Evolutionary conservation across 2,888 invertebrate genomes (phyloP).

Genomic region (Chrysina gloriosa): DNA sequence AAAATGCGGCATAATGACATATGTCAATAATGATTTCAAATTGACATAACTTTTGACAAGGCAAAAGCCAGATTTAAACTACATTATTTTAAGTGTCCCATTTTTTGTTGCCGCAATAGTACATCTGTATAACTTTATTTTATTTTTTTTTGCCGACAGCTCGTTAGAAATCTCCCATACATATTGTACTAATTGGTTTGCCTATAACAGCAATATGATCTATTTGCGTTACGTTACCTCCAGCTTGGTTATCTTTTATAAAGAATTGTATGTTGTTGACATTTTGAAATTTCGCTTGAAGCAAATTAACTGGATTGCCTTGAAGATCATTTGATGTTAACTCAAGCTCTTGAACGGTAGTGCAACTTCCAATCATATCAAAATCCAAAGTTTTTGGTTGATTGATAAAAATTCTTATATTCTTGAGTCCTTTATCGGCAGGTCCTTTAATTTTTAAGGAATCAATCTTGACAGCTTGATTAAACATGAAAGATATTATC

Average conservation of each 20-base stretch:
- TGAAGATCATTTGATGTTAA: slow-evolving; percentile 86
- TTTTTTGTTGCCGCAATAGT: too few relatives aligned
- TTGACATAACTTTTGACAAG: too few relatives aligned
- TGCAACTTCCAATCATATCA: slow-evolving; percentile 89
- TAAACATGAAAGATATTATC: slow-evolving; percentile 88
- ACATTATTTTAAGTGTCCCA: too few relatives aligned
- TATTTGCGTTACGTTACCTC: slow-evolving; percentile 88
- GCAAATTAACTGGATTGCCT: slow-evolving; percentile 85
- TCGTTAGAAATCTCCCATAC: slow-evolving; percentile 97
- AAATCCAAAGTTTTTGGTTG: slow-evolving; percentile 97
- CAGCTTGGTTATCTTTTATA: slow-evolving; percentile 87
- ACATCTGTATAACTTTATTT: too few relatives aligned
- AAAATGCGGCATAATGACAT: too few relatives aligned
- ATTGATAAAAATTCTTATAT: slow-evolving; percentile 95
- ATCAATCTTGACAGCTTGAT: slow-evolving; percentile 93
- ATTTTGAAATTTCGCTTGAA: slow-evolving; percentile 98
- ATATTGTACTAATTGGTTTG: slow-evolving; percentile 90
- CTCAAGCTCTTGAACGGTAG: slow-evolving; percentile 89
- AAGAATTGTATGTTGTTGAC: slow-evolving; percentile 96
- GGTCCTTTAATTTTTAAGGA: slow-evolving; percentile 92
- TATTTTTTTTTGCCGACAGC: slow-evolving; percentile 94
- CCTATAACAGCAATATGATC: slow-evolving; percentile 91
- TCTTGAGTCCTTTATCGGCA: slow-evolving; percentile 90
- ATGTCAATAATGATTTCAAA: too few relatives aligned
- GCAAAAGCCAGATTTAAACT: too few relatives aligned